A percentile compares a stretch with the other conserved stretches of the same genome.
These are phyloP conservation scores for Erpornis zantholeuca DNA, from an alignment of 2,113 vertebrate genomes.

Conservation along the genomic window DNA sequence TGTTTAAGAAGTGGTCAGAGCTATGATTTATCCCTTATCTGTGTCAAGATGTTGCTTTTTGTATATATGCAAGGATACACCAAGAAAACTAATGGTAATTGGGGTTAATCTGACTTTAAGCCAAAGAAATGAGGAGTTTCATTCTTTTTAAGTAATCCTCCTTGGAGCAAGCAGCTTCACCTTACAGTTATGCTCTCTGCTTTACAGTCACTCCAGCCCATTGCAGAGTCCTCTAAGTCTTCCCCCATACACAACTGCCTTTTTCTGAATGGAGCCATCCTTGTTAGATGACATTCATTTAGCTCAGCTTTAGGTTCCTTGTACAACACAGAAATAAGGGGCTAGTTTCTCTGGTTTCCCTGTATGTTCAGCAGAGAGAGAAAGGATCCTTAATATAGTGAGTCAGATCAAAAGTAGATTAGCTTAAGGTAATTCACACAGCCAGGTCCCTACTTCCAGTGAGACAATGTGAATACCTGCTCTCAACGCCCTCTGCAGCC, in stretches of 20 bases:
- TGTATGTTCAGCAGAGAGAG: background rate
- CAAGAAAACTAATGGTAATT: background rate
- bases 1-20: conserved; percentile 48
- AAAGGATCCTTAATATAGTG: background rate
- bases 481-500: background rate
- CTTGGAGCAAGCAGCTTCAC: background rate
- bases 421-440: background rate
- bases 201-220: background rate
- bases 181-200: background rate
- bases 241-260: background rate
- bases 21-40: background rate
- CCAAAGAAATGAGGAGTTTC: background rate
- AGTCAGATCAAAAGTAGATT: background rate
- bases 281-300: background rate
- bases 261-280: background rate
- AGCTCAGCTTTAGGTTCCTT: background rate
- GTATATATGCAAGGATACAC: background rate
- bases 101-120: background rate
- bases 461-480: background rate
- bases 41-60: background rate
- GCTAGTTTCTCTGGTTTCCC: background rate
- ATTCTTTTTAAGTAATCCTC: background rate
- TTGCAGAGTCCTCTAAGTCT: background rate
- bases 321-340: background rate
- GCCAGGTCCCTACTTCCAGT: background rate